Evolutionary conservation across 2,888 invertebrate genomes (phyloP), one percentile per base, ranked within the genome.

Genomic region (Cryptophagus acutangulus): DNA sequence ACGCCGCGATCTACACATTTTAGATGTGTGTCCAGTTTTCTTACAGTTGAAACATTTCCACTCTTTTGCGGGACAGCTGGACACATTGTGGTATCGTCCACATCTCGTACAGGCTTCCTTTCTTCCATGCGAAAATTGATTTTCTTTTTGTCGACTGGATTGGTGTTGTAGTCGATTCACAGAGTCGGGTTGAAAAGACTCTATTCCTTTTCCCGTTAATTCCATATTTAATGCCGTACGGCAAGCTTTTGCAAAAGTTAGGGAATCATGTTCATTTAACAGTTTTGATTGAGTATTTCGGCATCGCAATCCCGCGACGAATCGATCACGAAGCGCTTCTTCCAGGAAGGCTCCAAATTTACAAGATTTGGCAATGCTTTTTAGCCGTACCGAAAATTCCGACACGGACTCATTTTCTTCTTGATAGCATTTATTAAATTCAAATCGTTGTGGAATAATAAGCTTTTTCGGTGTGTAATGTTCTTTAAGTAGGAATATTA

Each of bases 381-480:
- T 57, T 15, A 61, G 28, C 18, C 43, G 49, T 6, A 51, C 44
- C 41, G 40, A 31, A 53, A 52, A 41, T 42, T 25, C n/a, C 29
- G 31, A 36, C 13, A 42, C 33, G 33, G 45, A 42, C 39, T 48
- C 45, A 13, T 36, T 13, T 3, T 38, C 13, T 37, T 51, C 46
- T 42, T 58, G 58, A 26, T 44, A 18, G 12, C 50, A 38, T 31
- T 48, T 49, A 35, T 54, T 52, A 41, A 59, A 57, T 36, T 49
- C 49, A 34, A 51, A 60, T n/a, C 53, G 29, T 43, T 61, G 56
- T 1, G 54, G 48, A 13, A 57, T 55, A 3, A 46, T 38, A 24
- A 52, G 43, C n/a, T 43, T 38, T 42, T 52, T 48, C 13, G 55
- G 52, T 16, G 33, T 28, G 40, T 15, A 40, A 15, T 35, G 35